These are phyloP conservation scores for Australoheros facetus DNA, from an alignment of 2,797 vertebrate genomes.

Conservation along the genomic window DNA sequence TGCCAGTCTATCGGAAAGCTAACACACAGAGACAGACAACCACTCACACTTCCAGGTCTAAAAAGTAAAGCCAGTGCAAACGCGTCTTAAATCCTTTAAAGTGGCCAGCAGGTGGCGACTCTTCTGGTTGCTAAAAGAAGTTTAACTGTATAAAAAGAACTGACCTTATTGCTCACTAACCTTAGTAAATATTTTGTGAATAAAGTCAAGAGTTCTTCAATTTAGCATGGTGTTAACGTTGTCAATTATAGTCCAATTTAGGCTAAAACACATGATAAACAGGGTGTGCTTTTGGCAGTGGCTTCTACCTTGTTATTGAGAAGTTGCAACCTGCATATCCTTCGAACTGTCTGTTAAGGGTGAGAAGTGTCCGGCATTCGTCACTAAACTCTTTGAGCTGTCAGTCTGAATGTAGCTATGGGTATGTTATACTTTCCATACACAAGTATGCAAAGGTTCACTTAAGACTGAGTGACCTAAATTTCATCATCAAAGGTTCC, in stretches of 20 bases:
- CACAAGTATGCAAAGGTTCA: neutral
- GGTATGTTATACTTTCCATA: neutral
- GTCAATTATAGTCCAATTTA: neutral
- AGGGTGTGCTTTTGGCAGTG: neutral
- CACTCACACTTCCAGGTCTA: neutral
- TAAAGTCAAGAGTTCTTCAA: neutral
- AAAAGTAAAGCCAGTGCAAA: neutral
- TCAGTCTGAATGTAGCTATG: neutral
- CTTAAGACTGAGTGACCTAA: neutral
- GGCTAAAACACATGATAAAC: neutral
- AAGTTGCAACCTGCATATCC: neutral
- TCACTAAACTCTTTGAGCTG: neutral
- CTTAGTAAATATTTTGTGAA: neutral
- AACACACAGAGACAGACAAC: neutral
- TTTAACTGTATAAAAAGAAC: neutral
- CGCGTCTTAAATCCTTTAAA: neutral
- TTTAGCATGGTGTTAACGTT: neutral
- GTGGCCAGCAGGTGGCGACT: neutral
- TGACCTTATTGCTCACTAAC: neutral
- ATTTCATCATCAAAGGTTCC: constrained; percentile 1
- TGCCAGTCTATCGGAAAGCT: neutral
- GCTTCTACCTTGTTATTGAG: neutral
- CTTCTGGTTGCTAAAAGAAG: neutral
- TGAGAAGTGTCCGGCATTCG: neutral
- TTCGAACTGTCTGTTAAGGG: neutral